Evolutionary conservation across 2,797 vertebrate genomes (phyloP).

Genomic region (Epinephelus coioides): DNA sequence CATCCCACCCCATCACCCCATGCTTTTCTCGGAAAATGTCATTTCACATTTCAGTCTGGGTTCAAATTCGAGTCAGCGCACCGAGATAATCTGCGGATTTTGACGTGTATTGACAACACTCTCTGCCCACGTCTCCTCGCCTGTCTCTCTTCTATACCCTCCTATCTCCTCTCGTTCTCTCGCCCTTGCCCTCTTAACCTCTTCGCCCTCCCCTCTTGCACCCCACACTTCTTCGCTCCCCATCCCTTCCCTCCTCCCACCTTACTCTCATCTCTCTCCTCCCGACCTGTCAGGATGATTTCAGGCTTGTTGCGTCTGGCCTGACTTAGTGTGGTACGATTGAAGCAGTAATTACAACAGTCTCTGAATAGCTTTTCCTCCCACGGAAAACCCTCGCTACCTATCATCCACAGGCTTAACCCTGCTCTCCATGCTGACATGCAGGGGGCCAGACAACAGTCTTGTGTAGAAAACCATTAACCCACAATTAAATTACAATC

Average conservation of each 20-base stretch:
- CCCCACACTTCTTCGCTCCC: slow-evolving; percentile 1
- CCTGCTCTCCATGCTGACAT: slow-evolving; percentile 61
- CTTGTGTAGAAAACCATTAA: slow-evolving; percentile 72
- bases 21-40: slow-evolving; percentile 64
- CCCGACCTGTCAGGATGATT: slow-evolving; percentile 74
- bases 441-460: slow-evolving; percentile 61
- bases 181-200: slow-evolving; percentile 14
- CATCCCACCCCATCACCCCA: slow-evolving; percentile 48
- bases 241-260: slow-evolving; percentile 37
- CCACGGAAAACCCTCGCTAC: slow-evolving; percentile 60
- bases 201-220: slow-evolving; percentile 12
- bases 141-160: slow-evolving; percentile 23
- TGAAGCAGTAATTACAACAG: slow-evolving; percentile 78
- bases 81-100: slow-evolving; percentile 72
- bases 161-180: not conserved
- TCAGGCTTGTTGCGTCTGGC: slow-evolving; percentile 73
- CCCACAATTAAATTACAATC: slow-evolving; percentile 80
- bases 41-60: slow-evolving; percentile 64
- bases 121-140: slow-evolving; percentile 29
- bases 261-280: slow-evolving; percentile 41
- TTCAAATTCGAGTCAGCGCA: slow-evolving; percentile 58
- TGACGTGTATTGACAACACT: slow-evolving; percentile 51
- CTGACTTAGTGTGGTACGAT: slow-evolving; percentile 62
- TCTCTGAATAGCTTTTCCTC: slow-evolving; percentile 69
- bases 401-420: slow-evolving; percentile 76